These are phyloP conservation scores for Drosophila sturtevanti DNA, from an alignment of 1,140 invertebrate species.

Conservation along the genomic window DNA sequence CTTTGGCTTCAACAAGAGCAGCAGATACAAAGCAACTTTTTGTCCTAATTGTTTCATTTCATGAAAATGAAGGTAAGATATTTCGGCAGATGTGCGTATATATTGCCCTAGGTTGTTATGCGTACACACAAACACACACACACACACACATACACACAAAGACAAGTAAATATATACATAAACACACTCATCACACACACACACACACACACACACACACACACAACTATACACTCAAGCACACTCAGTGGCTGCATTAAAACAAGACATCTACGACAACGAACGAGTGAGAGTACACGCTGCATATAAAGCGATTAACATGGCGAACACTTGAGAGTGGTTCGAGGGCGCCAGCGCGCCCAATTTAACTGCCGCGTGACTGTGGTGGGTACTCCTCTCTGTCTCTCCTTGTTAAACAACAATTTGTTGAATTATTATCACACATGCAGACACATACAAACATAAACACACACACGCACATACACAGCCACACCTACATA, in stretches of 20 bases:
- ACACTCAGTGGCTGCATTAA: constrained; percentile 61
- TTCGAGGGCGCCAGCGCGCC: constrained; percentile 17
- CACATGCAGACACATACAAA: constrained; percentile 33
- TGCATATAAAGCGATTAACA: constrained; percentile 80
- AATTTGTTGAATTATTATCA: constrained; percentile 81
- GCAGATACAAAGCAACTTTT: constrained; percentile 68
- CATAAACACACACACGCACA: constrained; percentile 39
- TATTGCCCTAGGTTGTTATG: constrained; percentile 69
- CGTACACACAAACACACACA: constrained; percentile 36
- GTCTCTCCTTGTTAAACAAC: constrained; percentile 75
- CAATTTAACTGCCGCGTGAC: constrained; percentile 59
- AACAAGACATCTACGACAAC: constrained; percentile 62
- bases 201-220: constrained; percentile 3
- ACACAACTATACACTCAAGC: constrained; percentile 21
- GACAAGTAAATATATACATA: constrained; percentile 24
- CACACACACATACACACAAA: constrained; percentile 23
- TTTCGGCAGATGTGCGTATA: constrained; percentile 80
- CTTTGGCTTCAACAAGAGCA: constrained; percentile 45
- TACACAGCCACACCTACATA: constrained; percentile 10
- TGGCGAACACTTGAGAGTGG: constrained; percentile 50
- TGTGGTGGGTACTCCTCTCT: constrained; percentile 41
- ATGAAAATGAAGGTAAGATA: constrained; percentile 78
- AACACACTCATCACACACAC: constrained; percentile 31
- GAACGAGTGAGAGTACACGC: constrained; percentile 25
- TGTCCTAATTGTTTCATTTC: constrained; percentile 81